Evolutionary conservation across 2,888 invertebrate genomes (phyloP).

Genomic region (Hymenopus coronatus): DNA sequence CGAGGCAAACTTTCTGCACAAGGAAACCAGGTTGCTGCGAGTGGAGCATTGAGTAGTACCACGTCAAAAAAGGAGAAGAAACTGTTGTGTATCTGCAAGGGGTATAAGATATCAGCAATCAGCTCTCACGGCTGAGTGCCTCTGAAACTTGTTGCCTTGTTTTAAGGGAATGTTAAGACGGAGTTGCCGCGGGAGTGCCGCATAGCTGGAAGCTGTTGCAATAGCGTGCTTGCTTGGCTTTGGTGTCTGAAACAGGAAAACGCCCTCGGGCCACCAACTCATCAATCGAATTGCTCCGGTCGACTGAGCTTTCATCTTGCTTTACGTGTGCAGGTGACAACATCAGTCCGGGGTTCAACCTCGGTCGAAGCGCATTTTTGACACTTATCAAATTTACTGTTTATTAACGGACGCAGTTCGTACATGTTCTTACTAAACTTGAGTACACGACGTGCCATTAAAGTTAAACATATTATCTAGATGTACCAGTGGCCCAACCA

Average conservation of each 20-base stretch:
- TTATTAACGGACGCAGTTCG: too few relatives aligned
- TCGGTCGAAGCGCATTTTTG: background rate
- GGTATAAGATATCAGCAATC: background rate
- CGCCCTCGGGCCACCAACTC: background rate
- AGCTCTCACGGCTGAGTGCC: background rate
- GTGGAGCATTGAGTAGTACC: too few relatives aligned
- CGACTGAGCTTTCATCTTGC: background rate
- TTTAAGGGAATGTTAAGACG: background rate
- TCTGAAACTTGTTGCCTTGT: background rate
- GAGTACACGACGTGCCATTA: too few relatives aligned
- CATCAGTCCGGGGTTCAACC: background rate
- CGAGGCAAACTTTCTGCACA: too few relatives aligned
- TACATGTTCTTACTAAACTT: too few relatives aligned
- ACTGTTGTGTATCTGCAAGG: background rate
- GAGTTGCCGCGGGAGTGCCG: background rate
- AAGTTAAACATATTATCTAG: too few relatives aligned
- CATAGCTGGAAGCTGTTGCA: background rate
- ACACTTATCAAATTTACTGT: too few relatives aligned
- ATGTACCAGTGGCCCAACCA: too few relatives aligned
- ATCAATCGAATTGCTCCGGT: background rate
- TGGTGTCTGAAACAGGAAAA: background rate
- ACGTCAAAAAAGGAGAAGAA: too few relatives aligned
- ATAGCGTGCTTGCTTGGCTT: background rate
- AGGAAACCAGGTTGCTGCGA: too few relatives aligned
- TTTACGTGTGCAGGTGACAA: background rate